A percentile compares a stretch with the other conserved stretches of the same genome.
Conservation (phyloP, 1,140 invertebrate species). For the Schmidtea mediterranea region DNA sequence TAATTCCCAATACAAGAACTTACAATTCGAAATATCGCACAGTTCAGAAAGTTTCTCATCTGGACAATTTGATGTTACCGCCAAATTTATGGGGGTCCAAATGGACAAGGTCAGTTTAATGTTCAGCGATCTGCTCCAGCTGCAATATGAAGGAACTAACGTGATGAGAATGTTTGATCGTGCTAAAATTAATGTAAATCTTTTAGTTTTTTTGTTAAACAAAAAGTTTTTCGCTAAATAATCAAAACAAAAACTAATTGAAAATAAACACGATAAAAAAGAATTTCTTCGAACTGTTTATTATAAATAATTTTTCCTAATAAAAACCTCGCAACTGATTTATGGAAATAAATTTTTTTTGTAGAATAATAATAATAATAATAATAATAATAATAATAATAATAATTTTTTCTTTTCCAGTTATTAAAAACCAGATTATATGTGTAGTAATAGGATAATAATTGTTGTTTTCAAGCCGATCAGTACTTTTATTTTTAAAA, state of each 20-base stretch:
- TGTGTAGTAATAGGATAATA: too few relatives aligned
- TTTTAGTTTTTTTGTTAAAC: conserved; percentile 45
- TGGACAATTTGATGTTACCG: conserved; percentile 42
- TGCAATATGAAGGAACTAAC: conserved; percentile 47
- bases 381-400: too few relatives aligned
- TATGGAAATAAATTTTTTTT: too few relatives aligned
- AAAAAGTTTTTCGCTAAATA: conserved; percentile 45
- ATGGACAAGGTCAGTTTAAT: conserved; percentile 47
- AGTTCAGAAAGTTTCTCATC: conserved; percentile 19
- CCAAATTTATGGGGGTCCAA: conserved; percentile 49
- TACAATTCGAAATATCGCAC: background rate
- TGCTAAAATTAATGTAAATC: conserved; percentile 48
- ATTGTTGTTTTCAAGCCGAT: too few relatives aligned
- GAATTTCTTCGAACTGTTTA: too few relatives aligned
- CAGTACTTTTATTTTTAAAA: too few relatives aligned
- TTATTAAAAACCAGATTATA: too few relatives aligned
- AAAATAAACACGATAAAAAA: background rate
- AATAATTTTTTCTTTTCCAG: too few relatives aligned
- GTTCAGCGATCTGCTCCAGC: conserved; percentile 40
- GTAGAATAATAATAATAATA: too few relatives aligned
- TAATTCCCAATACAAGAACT: conserved; percentile 16
- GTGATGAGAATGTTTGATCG: conserved; percentile 52
- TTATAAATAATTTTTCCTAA: too few relatives aligned
- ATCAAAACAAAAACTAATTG: background rate
- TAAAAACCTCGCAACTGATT: too few relatives aligned